phyloP scores from a whole-genome alignment of 2,113 vertebrate genomes.

The Oenanthe oenanthe region DNA sequence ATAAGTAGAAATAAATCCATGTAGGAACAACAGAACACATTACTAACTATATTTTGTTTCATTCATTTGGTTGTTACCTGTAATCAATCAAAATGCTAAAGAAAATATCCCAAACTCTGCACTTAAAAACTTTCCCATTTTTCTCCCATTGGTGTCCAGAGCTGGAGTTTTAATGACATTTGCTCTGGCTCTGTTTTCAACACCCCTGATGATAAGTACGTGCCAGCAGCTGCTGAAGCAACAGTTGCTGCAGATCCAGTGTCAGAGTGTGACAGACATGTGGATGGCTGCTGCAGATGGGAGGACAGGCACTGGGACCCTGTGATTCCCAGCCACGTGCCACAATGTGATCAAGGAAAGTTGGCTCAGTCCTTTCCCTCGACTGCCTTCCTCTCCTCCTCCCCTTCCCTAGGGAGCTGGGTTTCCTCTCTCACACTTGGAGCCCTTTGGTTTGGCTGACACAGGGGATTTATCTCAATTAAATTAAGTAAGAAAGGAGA shows the following conservation, averaged over 20 bases:
- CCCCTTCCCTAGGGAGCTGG: background rate
- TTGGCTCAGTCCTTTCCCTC: background rate
- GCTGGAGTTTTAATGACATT: background rate
- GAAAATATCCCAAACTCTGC: background rate
- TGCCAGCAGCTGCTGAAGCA: conserved; percentile 44
- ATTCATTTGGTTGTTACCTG: background rate
- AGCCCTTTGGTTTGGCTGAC: background rate
- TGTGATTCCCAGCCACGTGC: conserved; percentile 26
- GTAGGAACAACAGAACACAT: background rate
- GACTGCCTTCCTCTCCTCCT: background rate
- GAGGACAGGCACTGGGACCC: background rate
- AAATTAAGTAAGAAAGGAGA: background rate
- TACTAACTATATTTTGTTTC: background rate
- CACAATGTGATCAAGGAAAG: conserved; percentile 24
- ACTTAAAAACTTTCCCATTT: background rate
- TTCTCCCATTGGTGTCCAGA: background rate
- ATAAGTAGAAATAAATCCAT: background rate
- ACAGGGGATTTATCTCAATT: background rate
- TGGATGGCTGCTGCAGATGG: background rate
- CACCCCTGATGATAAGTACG: conserved; percentile 10
- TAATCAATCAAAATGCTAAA: background rate
- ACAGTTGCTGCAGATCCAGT: conserved; percentile 65
- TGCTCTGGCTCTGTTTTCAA: background rate
- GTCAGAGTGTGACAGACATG: conserved; percentile 72
- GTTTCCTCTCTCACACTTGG: background rate